Evolutionary conservation across 2,113 vertebrate species (phyloP), one percentile per base, ranked within the genome.

Genomic region (Cricetomys ansorgei): DNA sequence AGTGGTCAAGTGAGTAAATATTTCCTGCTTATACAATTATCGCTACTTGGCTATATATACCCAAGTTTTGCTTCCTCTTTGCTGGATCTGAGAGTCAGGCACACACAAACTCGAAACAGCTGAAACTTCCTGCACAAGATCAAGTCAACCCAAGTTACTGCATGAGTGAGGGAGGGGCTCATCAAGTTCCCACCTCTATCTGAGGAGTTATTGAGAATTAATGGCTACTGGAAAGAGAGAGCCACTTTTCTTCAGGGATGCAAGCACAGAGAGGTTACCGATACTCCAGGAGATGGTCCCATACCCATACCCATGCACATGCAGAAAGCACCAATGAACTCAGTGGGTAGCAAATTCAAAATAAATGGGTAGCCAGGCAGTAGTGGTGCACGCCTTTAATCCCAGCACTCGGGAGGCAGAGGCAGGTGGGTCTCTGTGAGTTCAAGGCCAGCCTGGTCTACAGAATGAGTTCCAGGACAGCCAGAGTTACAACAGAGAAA

Each of bases 1-100:
- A 59, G 93, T 95, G 57, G 2, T 96, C 48, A 94, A 91, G 97
- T 98, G 69, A 97, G 97, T 98, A 40, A 3, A 37, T 43, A 1
- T 0, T 45, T 69, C 13, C 73, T 29, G 34, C 19, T 16, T 50
- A 19, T 9, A 4, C n/a, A 27, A 10, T 55, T 2, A 0, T 70
- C 37, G 69, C 64, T 21, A 48, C 29, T 19, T 16, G 7, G 1
- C n/a, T 45, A 9, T 6, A 21, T 57, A 76, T 2, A 57, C 19
- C 8, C 45, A 40, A 25, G 64, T n/a, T 27, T 69, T 17, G 31
- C 40, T 9, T 3, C 27, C 55, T 53, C 3, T 37, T n/a, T 13
- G 13, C 6, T 3, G 1, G 34, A 40, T 8, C n/a, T 0, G 19
- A 57, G 29, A 86, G 40, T 45, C 23, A 40, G 37, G 11, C 37